Base-by-base conservation (phyloP, 2,113 vertebrate genomes). In the Cheirogaleus medius region DNA sequence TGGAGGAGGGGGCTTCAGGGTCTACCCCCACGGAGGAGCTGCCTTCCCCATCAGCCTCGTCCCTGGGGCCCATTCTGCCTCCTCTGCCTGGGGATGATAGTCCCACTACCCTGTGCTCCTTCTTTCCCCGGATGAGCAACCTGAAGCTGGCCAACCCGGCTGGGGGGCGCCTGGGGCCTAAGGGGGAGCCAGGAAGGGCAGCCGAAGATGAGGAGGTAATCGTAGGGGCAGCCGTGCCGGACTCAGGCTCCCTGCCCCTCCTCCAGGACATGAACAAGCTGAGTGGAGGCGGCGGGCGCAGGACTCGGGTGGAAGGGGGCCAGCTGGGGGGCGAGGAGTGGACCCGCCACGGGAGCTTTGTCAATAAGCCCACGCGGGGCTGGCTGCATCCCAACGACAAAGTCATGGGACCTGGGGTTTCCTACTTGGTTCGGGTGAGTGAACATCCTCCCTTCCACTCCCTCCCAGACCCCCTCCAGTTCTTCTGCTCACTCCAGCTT, bases 241-340 rank as follows among this genome's bases (percentile, higher is more conserved):
- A 99, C 98, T 98, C 99, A 99, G 99, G 98, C 94, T 99, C 99
- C 98, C 98, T 44, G 14, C 99, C 98, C 99, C 98, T 99, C 97
- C 99, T 97, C 98, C 99, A 99, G 99, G 99, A 99, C 98, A 99
- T 99, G 99, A 99, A 99, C 99, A 99, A 99, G 98, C 99, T 99
- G 98, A 99, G 99, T 97, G 99, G 99, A 98, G 99, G 99, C 98
- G 99, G 99, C 97, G 99, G 99, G 98, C 99, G 99, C 99, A 99
- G 99, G 99, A 99, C 99, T 98, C 99, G 99, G 93, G 99, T 99
- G 98, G 99, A 99, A 99, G 99, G 99, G 11, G 99, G 99, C 89
- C 99, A 99, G 98, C 99, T 99, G 52, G 99, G 99, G 80, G 99
- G 99, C 60, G 99, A 99, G 78, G 99, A 99, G 98, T 99, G 99